Evolutionary conservation across 2,888 invertebrate species (phyloP).

Genomic region (Limenitis camilla): DNA sequence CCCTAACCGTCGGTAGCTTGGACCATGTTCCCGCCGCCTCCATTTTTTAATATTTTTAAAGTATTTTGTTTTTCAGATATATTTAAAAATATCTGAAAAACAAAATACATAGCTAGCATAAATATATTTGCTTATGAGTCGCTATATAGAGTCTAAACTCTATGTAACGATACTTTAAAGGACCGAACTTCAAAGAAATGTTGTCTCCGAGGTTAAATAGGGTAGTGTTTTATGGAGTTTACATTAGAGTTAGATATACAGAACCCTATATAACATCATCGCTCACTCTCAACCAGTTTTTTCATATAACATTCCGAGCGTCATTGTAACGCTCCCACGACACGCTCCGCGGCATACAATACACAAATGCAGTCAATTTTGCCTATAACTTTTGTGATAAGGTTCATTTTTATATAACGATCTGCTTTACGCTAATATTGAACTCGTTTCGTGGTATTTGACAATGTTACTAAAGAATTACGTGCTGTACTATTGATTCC

Average conservation of each 20-base stretch:
- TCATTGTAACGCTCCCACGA: conserved; percentile 56
- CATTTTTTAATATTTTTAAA: too few relatives aligned
- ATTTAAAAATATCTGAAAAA: too few relatives aligned
- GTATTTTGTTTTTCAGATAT: too few relatives aligned
- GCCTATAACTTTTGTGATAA: conserved; percentile 27
- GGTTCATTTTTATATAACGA: conserved; percentile 16
- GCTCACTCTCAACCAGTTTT: conserved; percentile 40
- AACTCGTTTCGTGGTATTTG: conserved; percentile 25
- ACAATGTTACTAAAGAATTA: conserved; percentile 6
- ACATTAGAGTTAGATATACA: background rate
- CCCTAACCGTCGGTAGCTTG: too few relatives aligned
- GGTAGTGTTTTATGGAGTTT: too few relatives aligned
- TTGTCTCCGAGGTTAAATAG: too few relatives aligned
- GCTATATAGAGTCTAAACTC: too few relatives aligned
- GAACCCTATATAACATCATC: background rate
- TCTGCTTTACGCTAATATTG: background rate
- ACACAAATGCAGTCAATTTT: conserved; percentile 22
- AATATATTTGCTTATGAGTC: too few relatives aligned
- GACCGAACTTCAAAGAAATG: too few relatives aligned
- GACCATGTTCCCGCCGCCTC: too few relatives aligned
- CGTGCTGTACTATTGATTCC: background rate
- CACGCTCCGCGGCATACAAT: conserved; percentile 42
- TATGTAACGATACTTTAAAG: too few relatives aligned
- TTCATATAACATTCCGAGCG: conserved; percentile 58
- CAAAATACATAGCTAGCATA: too few relatives aligned